A percentile compares a stretch with the other conserved stretches of the same genome.
Conservation (phyloP, 1,140 invertebrate species). For the Drosophila punjabiensis region DNA sequence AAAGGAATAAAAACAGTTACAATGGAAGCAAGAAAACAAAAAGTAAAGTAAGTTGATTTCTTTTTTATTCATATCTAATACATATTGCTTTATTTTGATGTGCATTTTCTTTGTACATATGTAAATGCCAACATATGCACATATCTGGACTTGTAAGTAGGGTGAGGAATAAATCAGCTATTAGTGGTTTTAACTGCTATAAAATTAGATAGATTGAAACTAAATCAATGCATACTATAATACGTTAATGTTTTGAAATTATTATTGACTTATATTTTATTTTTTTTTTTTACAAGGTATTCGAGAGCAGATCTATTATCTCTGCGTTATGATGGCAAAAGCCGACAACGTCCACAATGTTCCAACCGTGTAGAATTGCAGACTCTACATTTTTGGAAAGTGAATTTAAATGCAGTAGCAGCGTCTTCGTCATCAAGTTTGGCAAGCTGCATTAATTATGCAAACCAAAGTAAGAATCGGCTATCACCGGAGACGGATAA, state of each 20-base stretch:
- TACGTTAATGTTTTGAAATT: not conserved
- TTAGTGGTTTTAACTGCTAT: not conserved
- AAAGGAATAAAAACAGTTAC: not conserved
- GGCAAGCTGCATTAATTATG: constrained; percentile 24
- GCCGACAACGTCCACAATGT: constrained; percentile 66
- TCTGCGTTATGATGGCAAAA: constrained; percentile 63
- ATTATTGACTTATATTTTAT: not conserved
- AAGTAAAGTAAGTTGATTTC: not conserved
- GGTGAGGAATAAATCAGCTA: not conserved
- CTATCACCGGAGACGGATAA: constrained; percentile 63
- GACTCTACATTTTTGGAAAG: constrained; percentile 72
- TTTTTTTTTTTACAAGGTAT: constrained; percentile 44
- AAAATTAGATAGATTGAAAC: not conserved
- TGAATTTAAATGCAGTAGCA: constrained; percentile 6
- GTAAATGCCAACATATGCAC: not conserved
- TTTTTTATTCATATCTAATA: not conserved
- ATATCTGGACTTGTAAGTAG: not conserved
- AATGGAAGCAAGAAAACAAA: not conserved
- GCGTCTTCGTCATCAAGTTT: not conserved
- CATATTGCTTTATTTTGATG: not conserved
- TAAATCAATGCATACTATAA: not conserved
- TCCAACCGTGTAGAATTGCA: constrained; percentile 57
- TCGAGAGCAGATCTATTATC: constrained; percentile 60
- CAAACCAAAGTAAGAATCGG: constrained; percentile 34
- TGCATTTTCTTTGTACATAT: not conserved